Base-by-base conservation (phyloP, 2,888 invertebrate species). In the Limenitis camilla region DNA sequence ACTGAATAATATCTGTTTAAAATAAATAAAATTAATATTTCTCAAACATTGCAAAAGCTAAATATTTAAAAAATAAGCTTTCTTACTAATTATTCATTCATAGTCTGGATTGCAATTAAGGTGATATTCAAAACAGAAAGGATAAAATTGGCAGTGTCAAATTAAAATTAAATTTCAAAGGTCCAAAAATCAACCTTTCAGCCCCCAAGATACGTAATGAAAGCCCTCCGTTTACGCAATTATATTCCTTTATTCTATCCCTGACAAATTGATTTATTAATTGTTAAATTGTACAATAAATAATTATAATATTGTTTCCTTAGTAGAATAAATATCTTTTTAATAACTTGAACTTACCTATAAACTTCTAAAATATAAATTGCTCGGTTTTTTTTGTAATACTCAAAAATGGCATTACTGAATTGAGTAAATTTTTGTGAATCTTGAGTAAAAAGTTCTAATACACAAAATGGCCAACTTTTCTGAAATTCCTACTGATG, bases 161-260 rank as follows among this genome's bases (percentile, higher is more conserved):
- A 48, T 51, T 43, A 40, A 48, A 55, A 48, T 44, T 40, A 19
- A 51, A 54, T 48, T 51, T 47, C 33, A 40, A 40, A 44, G 36
- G 51, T 44, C 19, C 43, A 35, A 47, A 51, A 51, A 51, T 51
- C 47, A 55, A 38, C 51, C 43, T 47, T 55, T 44, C 19, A 39
- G n/a, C 5, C 9, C 11, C 31, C 31, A 44, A 50, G 54, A 39
- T 48, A 43, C 28, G 38, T 28, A 51, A 47, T 51, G 44, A 44
- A 55, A 55, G 46, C 39, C 47, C 54, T 33, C 47, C 40, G 43
- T 55, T 55, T 50, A 50, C 28, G 32, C 51, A 51, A 51, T 55
- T 50, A 50, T 50, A 35, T n/a, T 29, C 48, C 43, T 48, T 48
- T 41, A 28, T 44, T 29, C 40, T 40, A 43, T 50, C 27, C 39